phyloP scores from a whole-genome alignment of 1,140 invertebrate species.

The Meloidogyne chitwoodi region DNA sequence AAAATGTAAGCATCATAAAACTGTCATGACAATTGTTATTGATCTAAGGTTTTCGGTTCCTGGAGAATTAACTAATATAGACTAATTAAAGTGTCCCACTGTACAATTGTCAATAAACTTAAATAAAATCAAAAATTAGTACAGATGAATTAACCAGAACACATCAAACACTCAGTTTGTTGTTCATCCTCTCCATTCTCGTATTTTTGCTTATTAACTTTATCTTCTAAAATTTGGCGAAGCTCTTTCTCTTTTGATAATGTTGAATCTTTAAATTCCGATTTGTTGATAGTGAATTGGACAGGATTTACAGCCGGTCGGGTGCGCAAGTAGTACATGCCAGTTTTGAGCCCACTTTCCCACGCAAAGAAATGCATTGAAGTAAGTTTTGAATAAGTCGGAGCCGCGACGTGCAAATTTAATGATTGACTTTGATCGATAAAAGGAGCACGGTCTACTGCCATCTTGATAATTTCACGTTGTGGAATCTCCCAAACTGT shows the following conservation, averaged over 20 bases:
- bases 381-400: slow-evolving; percentile 84
- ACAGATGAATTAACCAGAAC: slow-evolving; percentile 26
- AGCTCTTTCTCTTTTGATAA: background rate
- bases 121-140: too few species aligned
- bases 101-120: too few species aligned
- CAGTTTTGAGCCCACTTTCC: slow-evolving; percentile 93
- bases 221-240: background rate
- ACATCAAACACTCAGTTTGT: slow-evolving; percentile 28
- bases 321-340: slow-evolving; percentile 96
- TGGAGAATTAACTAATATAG: too few species aligned
- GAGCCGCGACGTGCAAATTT: slow-evolving; percentile 90
- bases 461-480: slow-evolving; percentile 89
- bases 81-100: too few species aligned
- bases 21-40: too few species aligned
- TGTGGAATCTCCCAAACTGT: slow-evolving; percentile 99
- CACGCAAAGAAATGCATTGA: slow-evolving; percentile 98
- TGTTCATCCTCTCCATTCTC: slow-evolving; percentile 9
- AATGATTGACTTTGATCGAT: slow-evolving; percentile 98
- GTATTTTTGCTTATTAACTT: background rate
- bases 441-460: slow-evolving; percentile 90
- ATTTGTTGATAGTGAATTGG: slow-evolving; percentile 75
- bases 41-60: too few species aligned
- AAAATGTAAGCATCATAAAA: too few species aligned
- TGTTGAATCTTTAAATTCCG: slow-evolving; percentile 9
- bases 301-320: slow-evolving; percentile 92